phyloP scores from a whole-genome alignment of 2,888 invertebrate genomes.

The Ennomos quercinarius region DNA sequence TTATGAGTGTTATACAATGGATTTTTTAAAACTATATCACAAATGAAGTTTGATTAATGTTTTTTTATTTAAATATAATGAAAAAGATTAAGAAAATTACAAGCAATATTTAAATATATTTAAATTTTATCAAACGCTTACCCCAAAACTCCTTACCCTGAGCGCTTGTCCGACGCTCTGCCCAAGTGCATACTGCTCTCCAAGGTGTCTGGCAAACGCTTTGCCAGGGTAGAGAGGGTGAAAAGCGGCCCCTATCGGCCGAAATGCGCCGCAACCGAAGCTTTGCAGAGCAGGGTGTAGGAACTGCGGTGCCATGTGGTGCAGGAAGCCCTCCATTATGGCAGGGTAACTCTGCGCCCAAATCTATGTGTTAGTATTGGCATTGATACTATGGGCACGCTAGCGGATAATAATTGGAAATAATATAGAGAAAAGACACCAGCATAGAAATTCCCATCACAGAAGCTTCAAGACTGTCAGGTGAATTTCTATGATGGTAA shows the following conservation, averaged over 20 bases:
- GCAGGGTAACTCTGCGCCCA: conserved; percentile 13
- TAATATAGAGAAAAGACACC: too few relatives aligned
- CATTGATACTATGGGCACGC: not conserved
- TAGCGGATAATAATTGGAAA: too few relatives aligned
- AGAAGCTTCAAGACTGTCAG: too few relatives aligned
- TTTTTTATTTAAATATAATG: too few relatives aligned
- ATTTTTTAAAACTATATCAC: too few relatives aligned
- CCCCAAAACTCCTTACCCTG: conserved; percentile 57
- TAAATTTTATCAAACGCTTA: not conserved
- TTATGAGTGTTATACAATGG: too few relatives aligned
- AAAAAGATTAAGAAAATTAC: too few relatives aligned
- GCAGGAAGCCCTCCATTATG: conserved; percentile 81
- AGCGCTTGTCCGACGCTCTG: conserved; percentile 81
- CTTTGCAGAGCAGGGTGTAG: conserved; percentile 82
- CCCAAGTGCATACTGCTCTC: conserved; percentile 80
- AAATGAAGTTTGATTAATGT: too few relatives aligned
- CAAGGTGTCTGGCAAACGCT: conserved; percentile 79
- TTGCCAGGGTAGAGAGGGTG: conserved; percentile 82
- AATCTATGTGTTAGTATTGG: not conserved
- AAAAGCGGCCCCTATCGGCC: conserved; percentile 81
- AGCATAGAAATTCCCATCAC: too few relatives aligned
- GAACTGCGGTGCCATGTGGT: conserved; percentile 84
- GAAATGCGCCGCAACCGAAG: conserved; percentile 82
- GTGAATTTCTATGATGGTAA: too few relatives aligned
- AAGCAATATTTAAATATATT: too few relatives aligned